Evolutionary conservation across 37 sponge, comb jelly and placozoan genomes (phyloP), one percentile per base, ranked within the genome.

Genomic region (Lycopodina hypogea): DNA sequence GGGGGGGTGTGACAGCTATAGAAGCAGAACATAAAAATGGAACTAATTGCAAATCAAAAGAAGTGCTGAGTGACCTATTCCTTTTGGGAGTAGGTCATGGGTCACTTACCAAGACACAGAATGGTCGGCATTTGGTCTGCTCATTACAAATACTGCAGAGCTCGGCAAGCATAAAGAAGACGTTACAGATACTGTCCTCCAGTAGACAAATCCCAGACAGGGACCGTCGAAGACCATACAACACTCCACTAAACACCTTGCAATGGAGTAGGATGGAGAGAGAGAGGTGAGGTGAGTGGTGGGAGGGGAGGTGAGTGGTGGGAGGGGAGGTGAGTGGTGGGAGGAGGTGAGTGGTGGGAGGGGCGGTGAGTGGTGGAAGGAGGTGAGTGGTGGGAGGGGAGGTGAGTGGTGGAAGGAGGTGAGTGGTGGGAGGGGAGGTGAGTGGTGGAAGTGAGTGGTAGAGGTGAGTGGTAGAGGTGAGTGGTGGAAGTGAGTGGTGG

Each of bases 71-170:
- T 24, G 65, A 15, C 65, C 11, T 63, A 63, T 15, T 11, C 11
- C 11, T 28, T n/a, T 18, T 63, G 65, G 9, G 11, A 26, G 28
- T n/a, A 63, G 6, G 28, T 19, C 41, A 28, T 11, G 18, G 37
- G 2, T 35, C 51, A 71, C 42, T 8, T 52, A 91, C 87, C 85
- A 91, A 64, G 61, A 42, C 24, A 72, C 90, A 90, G 26, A 90
- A 77, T 0, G 90, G 90, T 69, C 90, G 51, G 42, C 56, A 50
- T 26, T 83, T 74, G 30, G 59, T 50, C 18, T 71, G 70, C 18
- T 68, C 66, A 2, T 37, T 21, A 22, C 56, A 62, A 21, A 85
- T 56, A 23, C 81, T 86, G 48, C 86, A 81, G 33, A 90, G 78
- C 21, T 85, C 82, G 28, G 90, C 58, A 2, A 90, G 83, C 3